Conservation (phyloP, 1,140 invertebrate genomes). For the Neotoxoptera formosana region DNA sequence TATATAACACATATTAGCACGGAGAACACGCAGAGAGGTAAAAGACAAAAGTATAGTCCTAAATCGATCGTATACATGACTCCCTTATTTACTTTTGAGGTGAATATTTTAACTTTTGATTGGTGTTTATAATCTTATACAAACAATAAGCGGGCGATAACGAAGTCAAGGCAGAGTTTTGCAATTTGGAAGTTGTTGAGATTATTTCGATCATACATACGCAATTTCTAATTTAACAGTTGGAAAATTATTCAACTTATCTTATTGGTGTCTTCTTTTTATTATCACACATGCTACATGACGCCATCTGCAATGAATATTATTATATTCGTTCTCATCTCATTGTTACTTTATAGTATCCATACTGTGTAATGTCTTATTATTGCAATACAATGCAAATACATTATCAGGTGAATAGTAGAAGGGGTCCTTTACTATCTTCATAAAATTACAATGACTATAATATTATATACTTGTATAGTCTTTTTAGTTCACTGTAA, state of each 20-base stretch:
- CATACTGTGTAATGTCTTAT: background rate
- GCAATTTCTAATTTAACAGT: constrained; percentile 19
- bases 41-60: background rate
- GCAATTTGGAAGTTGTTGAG: background rate
- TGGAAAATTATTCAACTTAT: constrained; percentile 14
- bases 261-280: constrained; percentile 5
- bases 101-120: background rate
- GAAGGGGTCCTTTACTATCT: constrained; percentile 22
- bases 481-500: constrained; percentile 1
- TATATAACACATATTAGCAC: background rate
- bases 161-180: constrained; percentile 33
- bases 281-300: background rate
- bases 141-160: background rate
- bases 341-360: constrained; percentile 1
- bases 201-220: background rate
- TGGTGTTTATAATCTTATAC: background rate
- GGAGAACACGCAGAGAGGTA: background rate
- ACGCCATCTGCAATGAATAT: constrained; percentile 36
- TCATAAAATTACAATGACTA: constrained; percentile 26
- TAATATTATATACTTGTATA: constrained; percentile 10
- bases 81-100: background rate
- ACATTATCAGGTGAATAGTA: constrained; percentile 41
- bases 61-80: no score
- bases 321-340: background rate
- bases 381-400: constrained; percentile 41